Evolutionary conservation across 2,888 invertebrate species (phyloP), one percentile per base, ranked within the genome.

Genomic region (Ferdinandea cuprea): DNA sequence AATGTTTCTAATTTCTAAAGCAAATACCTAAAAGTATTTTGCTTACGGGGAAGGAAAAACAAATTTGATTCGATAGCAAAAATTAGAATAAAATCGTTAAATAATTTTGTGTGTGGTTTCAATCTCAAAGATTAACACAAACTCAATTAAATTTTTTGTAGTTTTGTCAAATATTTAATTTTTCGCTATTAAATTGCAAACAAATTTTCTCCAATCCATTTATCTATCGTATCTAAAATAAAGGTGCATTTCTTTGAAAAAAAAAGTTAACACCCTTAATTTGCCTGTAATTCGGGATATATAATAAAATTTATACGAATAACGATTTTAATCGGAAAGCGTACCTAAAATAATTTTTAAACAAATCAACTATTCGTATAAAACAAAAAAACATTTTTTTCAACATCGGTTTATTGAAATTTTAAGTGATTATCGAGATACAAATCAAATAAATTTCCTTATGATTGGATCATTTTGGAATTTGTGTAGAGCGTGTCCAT

Each of bases 391-490:
- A 40, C 17, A 58, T 40, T 37, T 11, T 59, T 42, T 21, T 66
- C 28, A n/a, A n/a, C 13, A 61, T 35, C 42, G 17, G 28, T 48
- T 56, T 63, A 28, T 58, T 52, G 2, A 59, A 44, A 61, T 72
- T 63, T 61, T 50, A n/a, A 61, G 72, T 63, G 72, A 54, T 72
- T 44, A 40, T 59, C 25, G 50, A 61, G 32, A 69, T 56, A 61
- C 52, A 46, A 58, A 65, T 28, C 28, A 61, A 87, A 88, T 88
- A 90, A 87, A 87, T 86, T 89, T 90, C 93, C 93, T 93, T 93
- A 97, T 97, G 97, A 97, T 97, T 94, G 97, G 97, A 93, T 97
- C 97, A 93, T 97, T 97, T 93, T 97, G 97, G 97, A 97, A 97
- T 93, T 93, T 97, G 93, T 97, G 97, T 93, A 95, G 97, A 92